Conservation (phyloP, 2,113 vertebrate genomes). For the Oryctolagus cuniculus region mOryCun1.1 NC_091434.1:139425001-139425500, state of each 20-base stretch:
- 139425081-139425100: conserved; percentile 30
- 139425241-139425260: conserved; percentile 74
- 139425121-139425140: conserved; percentile 50
- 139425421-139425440: conserved; percentile 18
- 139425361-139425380: conserved; percentile 67
- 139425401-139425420: neutral
- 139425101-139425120: conserved; percentile 63
- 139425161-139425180: conserved; percentile 66
- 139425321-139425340: conserved; percentile 68
- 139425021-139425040: conserved; percentile 17
- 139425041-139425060: conserved; percentile 28
- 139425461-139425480: conserved; percentile 21
- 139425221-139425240: conserved; percentile 71
- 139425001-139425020: conserved; percentile 37
- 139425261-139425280: conserved; percentile 64
- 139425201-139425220: conserved; percentile 66
- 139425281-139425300: conserved; percentile 77
- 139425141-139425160: conserved; percentile 61
- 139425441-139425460: conserved; percentile 60
- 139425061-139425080: conserved; percentile 43
- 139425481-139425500: neutral
- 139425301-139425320: conserved; percentile 30
- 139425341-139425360: conserved; percentile 65
- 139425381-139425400: conserved; percentile 54
- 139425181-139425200: conserved; percentile 70